Evolutionary conservation across 2,797 vertebrate genomes (phyloP), one percentile per base, ranked within the genome.

Genomic region (Rhodeus uyekii): DNA sequence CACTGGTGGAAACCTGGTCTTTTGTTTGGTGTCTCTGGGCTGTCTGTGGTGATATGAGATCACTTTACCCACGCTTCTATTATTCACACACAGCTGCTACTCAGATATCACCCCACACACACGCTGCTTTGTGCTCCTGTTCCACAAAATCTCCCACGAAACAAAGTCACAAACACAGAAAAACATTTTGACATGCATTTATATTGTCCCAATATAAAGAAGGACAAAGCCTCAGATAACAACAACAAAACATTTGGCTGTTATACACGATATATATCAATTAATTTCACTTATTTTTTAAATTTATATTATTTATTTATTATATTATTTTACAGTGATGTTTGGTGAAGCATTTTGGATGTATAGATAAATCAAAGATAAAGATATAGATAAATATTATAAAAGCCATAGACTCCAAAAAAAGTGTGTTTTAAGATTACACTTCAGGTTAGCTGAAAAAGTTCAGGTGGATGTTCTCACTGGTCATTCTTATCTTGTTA

Each of bases 1-100:
- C 18, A 58, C 34, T 85, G 34, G 67, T 86, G 80, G 90, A 90
- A 93, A 92, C 90, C 87, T 71, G 85, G 84, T 82, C 85, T 88
- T 89, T 91, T 93, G 92, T 94, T 93, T 92, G 78, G 67, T 71
- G 34, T 79, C 64, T 89, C 85, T 86, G 79, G 84, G 67, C 82
- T 88, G 90, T 87, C 88, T 84, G 85, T 85, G 88, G 89, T 88
- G 87, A 90, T 88, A 87, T 82, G 86, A 88, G 93, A 90, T 95
- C 93, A 90, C 88, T 87, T 95, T 93, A 94, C 93, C 83, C 16
- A 71, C 36, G 77, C 68, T 82, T 95, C 80, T 90, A 95, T 95
- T 95, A 95, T 95, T 95, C 89, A 95, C 90, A 87, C 88, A 87
- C 91, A 93, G 92, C 91, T 93, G 92, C 88, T 87, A 87, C 76